Base-by-base conservation (phyloP, 2,113 vertebrate genomes). In the Orthonyx spaldingii region DNA sequence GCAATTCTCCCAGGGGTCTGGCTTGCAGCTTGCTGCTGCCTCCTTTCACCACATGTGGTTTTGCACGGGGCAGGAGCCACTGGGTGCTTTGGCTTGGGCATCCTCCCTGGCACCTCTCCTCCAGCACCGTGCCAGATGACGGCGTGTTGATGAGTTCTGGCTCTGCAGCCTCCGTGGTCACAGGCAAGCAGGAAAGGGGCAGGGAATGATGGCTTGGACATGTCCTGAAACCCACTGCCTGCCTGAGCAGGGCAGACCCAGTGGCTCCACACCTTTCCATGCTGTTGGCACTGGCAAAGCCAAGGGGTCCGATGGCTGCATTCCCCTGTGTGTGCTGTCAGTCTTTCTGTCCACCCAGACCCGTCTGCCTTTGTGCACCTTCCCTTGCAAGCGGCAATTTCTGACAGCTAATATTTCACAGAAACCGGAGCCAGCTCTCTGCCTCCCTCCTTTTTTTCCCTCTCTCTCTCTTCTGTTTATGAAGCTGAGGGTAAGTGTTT, bases 401-500 rank as follows among this genome's bases (percentile, higher is more conserved):
- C 97, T 96, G 92, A 98, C 98, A 99, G 99, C 98, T 98, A 96
- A 98, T 98, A 98, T 98, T 98, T 98, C 98, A 98, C 98, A 97
- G 98, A 98, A 98, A 69, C 94, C 2, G 1, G 82, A 94, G 97
- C 98, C 97, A 93, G 96, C 92, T 96, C 86, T 72, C 79, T 92
- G 49, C 59, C 97, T 98, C 98, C 96, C 98, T 97, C 98, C 96
- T 92, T 91, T 97, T 59, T 76, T 47, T 13, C 97, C 93, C 97
- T 89, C 98, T 97, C 95, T 94, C 98, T 87, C 81, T 89, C 97
- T 98, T 98, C 98, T 98, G 98, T 98, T 99, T 98, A 98, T 98
- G 98, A 99, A 98, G 98, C 98, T 97, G 98, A 98, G 98, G 99
- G 98, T 99, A 99, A 99, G 99, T 99, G 99, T 99, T 99, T 99